These are phyloP conservation scores for Drosophila flavopinicola DNA, from an alignment of 2,888 invertebrate species.

Conservation along the genomic window DNA sequence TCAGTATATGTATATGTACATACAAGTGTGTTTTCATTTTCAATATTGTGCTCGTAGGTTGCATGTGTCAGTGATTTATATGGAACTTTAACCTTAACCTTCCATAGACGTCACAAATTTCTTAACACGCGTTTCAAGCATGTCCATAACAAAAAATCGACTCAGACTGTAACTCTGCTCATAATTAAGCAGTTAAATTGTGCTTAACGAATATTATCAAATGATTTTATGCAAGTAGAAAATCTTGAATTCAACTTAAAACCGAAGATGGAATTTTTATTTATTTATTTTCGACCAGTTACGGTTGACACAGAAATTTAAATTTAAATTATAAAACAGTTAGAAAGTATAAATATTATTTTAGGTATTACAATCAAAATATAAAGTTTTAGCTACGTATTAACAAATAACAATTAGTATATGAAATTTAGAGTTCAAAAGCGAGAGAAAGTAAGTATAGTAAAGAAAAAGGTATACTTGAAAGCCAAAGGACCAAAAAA, in stretches of 20 bases:
- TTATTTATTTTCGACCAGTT: too few relatives aligned
- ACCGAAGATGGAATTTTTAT: background rate
- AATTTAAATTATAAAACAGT: too few relatives aligned
- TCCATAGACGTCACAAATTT: constrained; percentile 56
- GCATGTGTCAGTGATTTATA: constrained; percentile 70
- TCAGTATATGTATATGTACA: constrained; percentile 3
- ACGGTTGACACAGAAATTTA: too few relatives aligned
- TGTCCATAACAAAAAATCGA: constrained; percentile 24
- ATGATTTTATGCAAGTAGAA: background rate
- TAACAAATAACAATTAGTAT: too few relatives aligned
- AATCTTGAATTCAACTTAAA: background rate
- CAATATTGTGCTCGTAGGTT: constrained; percentile 46
- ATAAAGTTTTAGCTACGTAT: too few relatives aligned
- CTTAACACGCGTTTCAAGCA: constrained; percentile 55
- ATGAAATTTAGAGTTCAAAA: too few relatives aligned
- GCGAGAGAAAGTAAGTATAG: too few relatives aligned
- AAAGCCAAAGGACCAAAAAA: too few relatives aligned
- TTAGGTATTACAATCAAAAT: too few relatives aligned
- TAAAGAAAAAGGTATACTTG: too few relatives aligned
- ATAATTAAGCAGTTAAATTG: background rate
- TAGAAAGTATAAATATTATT: too few relatives aligned
- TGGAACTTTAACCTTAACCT: constrained; percentile 71
- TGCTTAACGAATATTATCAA: too few relatives aligned
- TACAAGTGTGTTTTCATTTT: constrained; percentile 36
- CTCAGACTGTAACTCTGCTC: background rate